phyloP scores from a whole-genome alignment of 2,888 invertebrate species.

The Drosophila prolongata region DNA sequence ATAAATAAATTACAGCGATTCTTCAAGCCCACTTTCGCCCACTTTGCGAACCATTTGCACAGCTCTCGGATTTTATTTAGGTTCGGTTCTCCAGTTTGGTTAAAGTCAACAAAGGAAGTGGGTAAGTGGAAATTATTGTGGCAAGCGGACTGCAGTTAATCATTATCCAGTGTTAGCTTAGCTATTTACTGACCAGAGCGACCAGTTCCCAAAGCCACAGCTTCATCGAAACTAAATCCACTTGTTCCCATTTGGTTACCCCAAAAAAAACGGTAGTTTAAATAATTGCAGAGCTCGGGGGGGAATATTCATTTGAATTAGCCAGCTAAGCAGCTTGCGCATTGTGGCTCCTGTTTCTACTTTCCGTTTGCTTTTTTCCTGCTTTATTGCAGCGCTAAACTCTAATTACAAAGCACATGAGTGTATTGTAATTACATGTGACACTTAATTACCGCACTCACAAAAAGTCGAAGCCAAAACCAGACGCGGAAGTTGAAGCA shows the following conservation, averaged over 20 bases:
- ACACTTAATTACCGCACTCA: conserved; percentile 78
- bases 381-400: conserved; percentile 60
- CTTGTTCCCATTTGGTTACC: conserved; percentile 6
- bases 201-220: conserved; percentile 1
- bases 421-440: conserved; percentile 80
- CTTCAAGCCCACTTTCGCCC: conserved; percentile 8
- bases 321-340: conserved; percentile 18
- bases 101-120: conserved; percentile 25
- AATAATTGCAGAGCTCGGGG: conserved; percentile 67
- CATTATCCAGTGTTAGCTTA: conserved; percentile 16
- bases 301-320: conserved; percentile 72
- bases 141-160: conserved; percentile 18
- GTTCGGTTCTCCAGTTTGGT: conserved; percentile 17
- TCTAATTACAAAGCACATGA: conserved; percentile 79
- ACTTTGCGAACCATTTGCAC: conserved; percentile 16
- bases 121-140: conserved; percentile 31
- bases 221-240: conserved; percentile 21
- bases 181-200: conserved; percentile 28
- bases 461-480: conserved; percentile 30
- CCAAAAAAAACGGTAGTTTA: conserved; percentile 28
- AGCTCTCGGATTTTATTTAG: conserved; percentile 13
- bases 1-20: conserved; percentile 69
- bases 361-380: conserved; percentile 15
- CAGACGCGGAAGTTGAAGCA: conserved; percentile 21
- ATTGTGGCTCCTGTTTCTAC: conserved; percentile 5